phyloP scores from a whole-genome alignment of 1,140 invertebrate genomes.

The Rhynchophorus ferrugineus region DNA sequence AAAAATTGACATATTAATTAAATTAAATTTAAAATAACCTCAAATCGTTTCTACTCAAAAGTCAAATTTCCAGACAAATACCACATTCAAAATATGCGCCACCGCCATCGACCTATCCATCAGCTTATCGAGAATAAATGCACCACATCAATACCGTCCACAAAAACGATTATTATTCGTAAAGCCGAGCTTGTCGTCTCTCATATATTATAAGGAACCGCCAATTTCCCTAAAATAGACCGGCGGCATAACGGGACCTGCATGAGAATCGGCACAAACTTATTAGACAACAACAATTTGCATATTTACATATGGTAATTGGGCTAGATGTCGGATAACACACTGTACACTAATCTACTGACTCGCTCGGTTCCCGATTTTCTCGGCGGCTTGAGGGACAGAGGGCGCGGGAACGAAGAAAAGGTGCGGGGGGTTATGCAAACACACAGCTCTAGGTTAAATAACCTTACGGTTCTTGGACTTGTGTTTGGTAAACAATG shows the following conservation, averaged over 20 bases:
- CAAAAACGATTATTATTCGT: not conserved
- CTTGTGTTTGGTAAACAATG: constrained; percentile 7
- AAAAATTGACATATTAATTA: too few species aligned
- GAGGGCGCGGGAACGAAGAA: too few species aligned
- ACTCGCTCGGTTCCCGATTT: constrained; percentile 19
- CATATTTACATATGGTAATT: constrained; percentile 33
- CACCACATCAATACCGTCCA: not conserved
- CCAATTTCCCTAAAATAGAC: constrained; percentile 28
- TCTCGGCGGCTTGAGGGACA: too few species aligned
- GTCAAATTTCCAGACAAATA: too few species aligned
- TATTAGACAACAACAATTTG: constrained; percentile 33
- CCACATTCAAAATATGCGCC: too few species aligned
- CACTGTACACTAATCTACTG: constrained; percentile 23
- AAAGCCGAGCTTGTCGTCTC: constrained; percentile 9
- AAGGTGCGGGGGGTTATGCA: constrained; percentile 11
- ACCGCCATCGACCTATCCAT: too few species aligned
- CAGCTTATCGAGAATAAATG: not conserved
- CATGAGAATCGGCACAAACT: constrained; percentile 27
- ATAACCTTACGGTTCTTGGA: constrained; percentile 7
- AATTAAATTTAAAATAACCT: too few species aligned
- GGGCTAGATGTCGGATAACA: constrained; percentile 23
- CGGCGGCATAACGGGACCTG: constrained; percentile 22
- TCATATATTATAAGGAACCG: constrained; percentile 16
- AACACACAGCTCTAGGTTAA: constrained; percentile 13
- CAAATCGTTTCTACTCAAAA: too few species aligned